Conservation (phyloP, 2,888 invertebrate species). For the Perizoma affinitatum region DNA sequence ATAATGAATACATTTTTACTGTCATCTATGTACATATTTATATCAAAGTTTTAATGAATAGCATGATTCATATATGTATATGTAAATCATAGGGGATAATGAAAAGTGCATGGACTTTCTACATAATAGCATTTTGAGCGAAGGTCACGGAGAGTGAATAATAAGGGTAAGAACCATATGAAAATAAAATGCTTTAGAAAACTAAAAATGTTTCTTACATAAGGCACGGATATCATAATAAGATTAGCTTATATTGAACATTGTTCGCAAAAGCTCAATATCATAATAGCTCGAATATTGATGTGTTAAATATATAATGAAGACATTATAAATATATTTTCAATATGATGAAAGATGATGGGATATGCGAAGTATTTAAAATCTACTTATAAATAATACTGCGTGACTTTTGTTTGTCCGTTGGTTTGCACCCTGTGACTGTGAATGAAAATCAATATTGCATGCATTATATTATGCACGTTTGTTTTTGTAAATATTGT, state of each 20-base stretch:
- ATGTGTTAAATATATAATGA: too few species aligned
- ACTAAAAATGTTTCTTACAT: too few species aligned
- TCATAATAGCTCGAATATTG: too few species aligned
- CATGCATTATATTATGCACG: constrained; percentile 6
- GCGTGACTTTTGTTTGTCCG: constrained; percentile 28
- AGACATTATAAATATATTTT: too few species aligned
- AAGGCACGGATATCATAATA: too few species aligned
- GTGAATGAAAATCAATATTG: not conserved
- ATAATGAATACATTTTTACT: constrained; percentile 43
- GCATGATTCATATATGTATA: constrained; percentile 10
- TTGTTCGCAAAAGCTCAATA: too few species aligned
- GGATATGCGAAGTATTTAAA: too few species aligned
- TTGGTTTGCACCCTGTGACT: constrained; percentile 5
- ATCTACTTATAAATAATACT: constrained; percentile 14
- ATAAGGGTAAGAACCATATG: not conserved
- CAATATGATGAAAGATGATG: too few species aligned
- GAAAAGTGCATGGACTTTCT: constrained; percentile 25
- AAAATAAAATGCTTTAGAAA: too few species aligned
- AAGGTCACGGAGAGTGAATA: constrained; percentile 25
- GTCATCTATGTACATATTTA: constrained; percentile 15
- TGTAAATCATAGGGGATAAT: constrained; percentile 8
- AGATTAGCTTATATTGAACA: too few species aligned
- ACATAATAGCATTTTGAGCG: constrained; percentile 10
- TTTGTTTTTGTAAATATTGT: not conserved
- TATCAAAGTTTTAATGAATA: constrained; percentile 7